Evolutionary conservation across 2,888 invertebrate genomes (phyloP).

Genomic region (Mycalesis mineus): DNA sequence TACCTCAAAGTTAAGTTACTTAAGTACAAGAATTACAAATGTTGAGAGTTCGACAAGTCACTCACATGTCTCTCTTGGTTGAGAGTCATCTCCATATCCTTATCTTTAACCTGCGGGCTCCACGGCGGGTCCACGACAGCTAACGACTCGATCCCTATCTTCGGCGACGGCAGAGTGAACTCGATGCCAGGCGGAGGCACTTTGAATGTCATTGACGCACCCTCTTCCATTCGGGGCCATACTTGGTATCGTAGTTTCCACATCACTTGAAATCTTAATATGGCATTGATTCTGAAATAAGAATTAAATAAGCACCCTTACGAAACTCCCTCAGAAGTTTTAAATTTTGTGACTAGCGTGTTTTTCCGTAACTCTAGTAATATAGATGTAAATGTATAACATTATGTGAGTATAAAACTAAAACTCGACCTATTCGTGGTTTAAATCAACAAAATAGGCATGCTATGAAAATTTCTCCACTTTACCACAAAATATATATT

Average conservation of each 20-base stretch:
- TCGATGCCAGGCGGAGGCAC: slow-evolving; percentile 99
- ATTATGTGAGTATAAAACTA: too few relatives aligned
- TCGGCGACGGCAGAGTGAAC: slow-evolving; percentile 98
- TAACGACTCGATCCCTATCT: slow-evolving; percentile 96
- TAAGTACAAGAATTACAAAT: too few relatives aligned
- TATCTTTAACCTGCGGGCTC: slow-evolving; percentile 98
- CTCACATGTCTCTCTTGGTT: slow-evolving; percentile 97
- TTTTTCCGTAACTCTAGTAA: too few relatives aligned
- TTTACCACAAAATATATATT: too few relatives aligned
- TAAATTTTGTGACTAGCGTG: too few relatives aligned
- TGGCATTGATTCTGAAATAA: slow-evolving; percentile 66
- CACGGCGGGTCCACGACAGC: slow-evolving; percentile 99
- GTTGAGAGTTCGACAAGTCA: too few relatives aligned
- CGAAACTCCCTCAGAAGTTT: not conserved
- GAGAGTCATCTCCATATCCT: slow-evolving; percentile 98
- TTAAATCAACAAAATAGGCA: too few relatives aligned
- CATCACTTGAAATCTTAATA: slow-evolving; percentile 89
- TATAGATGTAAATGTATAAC: too few relatives aligned
- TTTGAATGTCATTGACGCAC: slow-evolving; percentile 96
- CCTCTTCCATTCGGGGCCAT: slow-evolving; percentile 99
- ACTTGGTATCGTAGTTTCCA: slow-evolving; percentile 99
- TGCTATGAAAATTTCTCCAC: too few relatives aligned
- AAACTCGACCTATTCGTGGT: too few relatives aligned
- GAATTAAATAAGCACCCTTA: not conserved
- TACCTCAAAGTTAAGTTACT: too few relatives aligned